These are phyloP conservation scores for Pandion haliaetus DNA, from an alignment of 2,113 vertebrate species.

Conservation along the genomic window DNA sequence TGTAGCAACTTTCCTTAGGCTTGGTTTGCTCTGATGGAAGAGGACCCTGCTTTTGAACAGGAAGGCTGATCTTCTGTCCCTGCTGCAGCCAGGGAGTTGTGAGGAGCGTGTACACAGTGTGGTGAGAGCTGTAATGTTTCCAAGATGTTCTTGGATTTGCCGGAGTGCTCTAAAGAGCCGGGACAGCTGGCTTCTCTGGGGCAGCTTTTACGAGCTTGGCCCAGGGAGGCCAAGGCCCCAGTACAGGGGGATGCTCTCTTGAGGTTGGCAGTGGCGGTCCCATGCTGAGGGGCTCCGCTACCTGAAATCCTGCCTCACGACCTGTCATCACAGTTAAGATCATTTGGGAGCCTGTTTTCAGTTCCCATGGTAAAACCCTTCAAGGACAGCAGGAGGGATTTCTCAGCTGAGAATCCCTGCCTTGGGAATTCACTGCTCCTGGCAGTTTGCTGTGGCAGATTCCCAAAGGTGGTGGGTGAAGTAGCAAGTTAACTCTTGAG, in stretches of 20 bases:
- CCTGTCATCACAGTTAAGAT: neutral
- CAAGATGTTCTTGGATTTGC: constrained; percentile 32
- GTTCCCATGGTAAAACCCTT: constrained; percentile 40
- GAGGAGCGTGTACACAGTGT: neutral
- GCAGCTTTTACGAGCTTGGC: neutral
- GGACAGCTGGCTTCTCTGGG: constrained; percentile 17
- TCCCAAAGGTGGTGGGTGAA: constrained; percentile 36
- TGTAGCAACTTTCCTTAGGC: neutral
- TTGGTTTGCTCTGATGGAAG: neutral
- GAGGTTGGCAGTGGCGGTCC: neutral
- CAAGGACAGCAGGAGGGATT: constrained; percentile 16
- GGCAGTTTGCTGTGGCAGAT: constrained; percentile 27
- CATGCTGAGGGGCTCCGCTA: neutral
- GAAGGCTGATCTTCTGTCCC: neutral
- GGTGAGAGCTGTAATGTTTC: constrained; percentile 26
- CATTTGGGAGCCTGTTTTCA: neutral
- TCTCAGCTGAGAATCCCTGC: constrained; percentile 28
- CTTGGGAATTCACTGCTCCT: constrained; percentile 34
- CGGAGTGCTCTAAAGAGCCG: neutral
- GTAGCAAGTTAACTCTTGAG: neutral
- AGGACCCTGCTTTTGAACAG: neutral
- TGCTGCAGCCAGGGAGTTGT: neutral
- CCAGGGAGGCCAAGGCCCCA: neutral
- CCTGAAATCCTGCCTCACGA: neutral
- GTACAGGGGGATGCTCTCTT: neutral